phyloP scores from a whole-genome alignment of 1,140 invertebrate species.

The Stegodyphus dumicola region DNA sequence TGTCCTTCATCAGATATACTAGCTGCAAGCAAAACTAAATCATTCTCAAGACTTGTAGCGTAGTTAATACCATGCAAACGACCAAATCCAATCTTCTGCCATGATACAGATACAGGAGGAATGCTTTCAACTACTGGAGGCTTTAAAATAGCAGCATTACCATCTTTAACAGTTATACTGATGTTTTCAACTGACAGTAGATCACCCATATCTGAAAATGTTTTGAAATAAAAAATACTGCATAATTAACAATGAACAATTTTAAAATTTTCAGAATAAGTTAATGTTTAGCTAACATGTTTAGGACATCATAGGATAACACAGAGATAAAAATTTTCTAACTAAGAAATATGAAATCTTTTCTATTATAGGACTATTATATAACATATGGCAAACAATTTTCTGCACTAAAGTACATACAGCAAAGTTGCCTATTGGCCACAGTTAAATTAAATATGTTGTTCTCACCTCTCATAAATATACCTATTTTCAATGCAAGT shows the following conservation, averaged over 20 bases:
- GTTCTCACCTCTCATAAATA: too few relatives aligned
- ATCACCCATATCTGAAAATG: slow-evolving; percentile 43
- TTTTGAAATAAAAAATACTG: background rate
- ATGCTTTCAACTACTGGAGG: slow-evolving; percentile 85
- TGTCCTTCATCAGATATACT: slow-evolving; percentile 73
- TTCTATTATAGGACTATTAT: too few relatives aligned
- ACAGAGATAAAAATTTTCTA: too few relatives aligned
- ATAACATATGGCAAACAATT: too few relatives aligned
- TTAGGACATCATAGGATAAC: too few relatives aligned
- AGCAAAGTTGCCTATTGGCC: too few relatives aligned
- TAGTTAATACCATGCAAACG: slow-evolving; percentile 81
- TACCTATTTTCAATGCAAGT: too few relatives aligned
- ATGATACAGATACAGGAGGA: slow-evolving; percentile 83
- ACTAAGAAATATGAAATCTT: too few relatives aligned
- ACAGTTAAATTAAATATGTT: too few relatives aligned
- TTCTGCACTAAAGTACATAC: too few relatives aligned
- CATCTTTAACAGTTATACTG: slow-evolving; percentile 77
- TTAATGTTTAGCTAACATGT: background rate
- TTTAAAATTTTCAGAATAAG: background rate
- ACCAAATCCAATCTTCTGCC: slow-evolving; percentile 80
- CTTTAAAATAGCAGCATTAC: slow-evolving; percentile 82
- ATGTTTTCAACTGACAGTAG: slow-evolving; percentile 76
- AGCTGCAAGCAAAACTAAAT: slow-evolving; percentile 83
- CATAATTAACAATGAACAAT: background rate
- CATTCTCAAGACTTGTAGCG: slow-evolving; percentile 78